Conservation (phyloP, 2,113 vertebrate species). For the Cephalopholis sonnerati region DNA sequence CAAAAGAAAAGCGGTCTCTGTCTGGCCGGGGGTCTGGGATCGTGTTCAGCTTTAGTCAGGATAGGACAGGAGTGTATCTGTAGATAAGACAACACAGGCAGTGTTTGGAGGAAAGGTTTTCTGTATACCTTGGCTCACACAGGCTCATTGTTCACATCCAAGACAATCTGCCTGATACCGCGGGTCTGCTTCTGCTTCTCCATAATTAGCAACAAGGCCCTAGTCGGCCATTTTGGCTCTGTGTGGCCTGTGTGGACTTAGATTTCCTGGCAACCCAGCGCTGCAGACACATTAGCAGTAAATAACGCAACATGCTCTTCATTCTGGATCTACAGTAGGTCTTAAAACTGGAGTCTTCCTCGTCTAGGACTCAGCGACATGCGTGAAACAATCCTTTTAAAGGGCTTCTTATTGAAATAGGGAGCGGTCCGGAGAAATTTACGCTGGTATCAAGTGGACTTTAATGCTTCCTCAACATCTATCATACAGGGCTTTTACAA, state of each 20-base stretch:
- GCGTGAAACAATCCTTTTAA: slow-evolving; percentile 45
- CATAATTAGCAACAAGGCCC: neutral
- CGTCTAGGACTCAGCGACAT: slow-evolving; percentile 21
- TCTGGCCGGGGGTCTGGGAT: neutral
- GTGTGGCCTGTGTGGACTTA: slow-evolving; percentile 11
- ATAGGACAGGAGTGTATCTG: neutral
- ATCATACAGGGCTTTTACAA: slow-evolving; percentile 67
- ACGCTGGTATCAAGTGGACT: slow-evolving; percentile 54
- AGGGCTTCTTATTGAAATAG: slow-evolving; percentile 30
- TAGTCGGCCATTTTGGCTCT: slow-evolving; percentile 37
- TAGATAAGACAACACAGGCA: slow-evolving; percentile 3
- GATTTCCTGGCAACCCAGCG: slow-evolving; percentile 22
- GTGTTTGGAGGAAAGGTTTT: neutral
- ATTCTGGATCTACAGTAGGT: slow-evolving; percentile 35
- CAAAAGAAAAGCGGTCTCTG: neutral
- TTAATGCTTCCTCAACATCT: slow-evolving; percentile 66
- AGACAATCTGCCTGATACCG: neutral
- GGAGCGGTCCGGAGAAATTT: slow-evolving; percentile 32
- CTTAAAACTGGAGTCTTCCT: slow-evolving; percentile 45
- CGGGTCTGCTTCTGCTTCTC: neutral
- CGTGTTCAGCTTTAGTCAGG: neutral
- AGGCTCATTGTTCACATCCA: neutral
- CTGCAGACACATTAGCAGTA: slow-evolving; percentile 37
- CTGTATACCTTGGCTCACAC: neutral
- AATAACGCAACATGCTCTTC: slow-evolving; percentile 40